A percentile compares a stretch with the other conserved stretches of the same genome.
Evolutionary conservation across 2,113 vertebrate genomes (phyloP).

Genomic region (Opisthocomus hoazin): DNA sequence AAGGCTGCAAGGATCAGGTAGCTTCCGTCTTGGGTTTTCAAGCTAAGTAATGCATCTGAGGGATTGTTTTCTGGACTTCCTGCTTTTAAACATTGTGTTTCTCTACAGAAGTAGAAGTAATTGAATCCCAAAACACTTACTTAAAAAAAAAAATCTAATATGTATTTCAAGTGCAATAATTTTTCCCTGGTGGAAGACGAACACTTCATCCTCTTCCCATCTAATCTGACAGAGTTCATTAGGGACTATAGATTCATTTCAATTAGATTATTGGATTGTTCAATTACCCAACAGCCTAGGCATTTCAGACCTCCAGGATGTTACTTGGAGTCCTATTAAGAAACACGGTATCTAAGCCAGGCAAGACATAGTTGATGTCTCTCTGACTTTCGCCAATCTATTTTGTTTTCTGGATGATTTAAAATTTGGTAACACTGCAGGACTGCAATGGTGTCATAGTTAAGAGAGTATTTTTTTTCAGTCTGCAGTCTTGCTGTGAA

Average conservation of each 20-base stretch:
- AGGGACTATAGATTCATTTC: conserved; percentile 15
- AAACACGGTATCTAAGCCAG: neutral
- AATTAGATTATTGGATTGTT: conserved; percentile 6
- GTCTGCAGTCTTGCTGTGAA: neutral
- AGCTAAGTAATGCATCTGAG: conserved; percentile 7
- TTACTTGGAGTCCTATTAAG: neutral
- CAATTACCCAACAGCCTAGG: neutral
- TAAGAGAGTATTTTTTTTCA: neutral
- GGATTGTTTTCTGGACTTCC: neutral
- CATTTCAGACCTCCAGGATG: neutral
- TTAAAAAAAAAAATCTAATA: neutral
- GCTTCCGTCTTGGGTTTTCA: neutral
- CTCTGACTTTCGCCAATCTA: neutral
- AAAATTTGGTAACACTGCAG: neutral
- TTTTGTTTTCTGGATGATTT: neutral
- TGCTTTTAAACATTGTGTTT: conserved; percentile 30
- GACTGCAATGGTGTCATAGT: neutral
- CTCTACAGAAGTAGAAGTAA: conserved; percentile 17
- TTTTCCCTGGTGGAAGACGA: conserved; percentile 47
- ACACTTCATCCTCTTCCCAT: conserved; percentile 23
- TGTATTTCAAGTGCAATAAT: neutral
- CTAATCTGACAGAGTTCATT: conserved; percentile 44
- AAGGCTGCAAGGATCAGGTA: conserved; percentile 14
- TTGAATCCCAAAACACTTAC: conserved; percentile 35
- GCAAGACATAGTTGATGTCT: neutral